These are phyloP conservation scores for Anarsia innoxiella DNA, from an alignment of 2,888 invertebrate species.

Conservation along the genomic window DNA sequence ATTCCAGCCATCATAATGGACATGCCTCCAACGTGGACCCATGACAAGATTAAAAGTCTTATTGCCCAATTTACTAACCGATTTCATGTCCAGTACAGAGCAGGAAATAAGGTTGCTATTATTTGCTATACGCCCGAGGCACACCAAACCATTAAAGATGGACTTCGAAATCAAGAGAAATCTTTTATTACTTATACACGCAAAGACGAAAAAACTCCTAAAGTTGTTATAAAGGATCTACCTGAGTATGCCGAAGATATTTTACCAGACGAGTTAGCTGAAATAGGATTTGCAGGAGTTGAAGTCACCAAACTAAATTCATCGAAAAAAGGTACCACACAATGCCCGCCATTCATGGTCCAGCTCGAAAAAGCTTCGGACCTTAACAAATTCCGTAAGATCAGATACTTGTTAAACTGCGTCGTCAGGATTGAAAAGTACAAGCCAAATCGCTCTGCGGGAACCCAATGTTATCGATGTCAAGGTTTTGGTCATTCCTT, in stretches of 20 bases:
- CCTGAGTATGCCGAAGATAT: constrained; percentile 5
- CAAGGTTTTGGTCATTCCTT: constrained; percentile 2
- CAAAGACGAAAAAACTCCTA: constrained; percentile 11
- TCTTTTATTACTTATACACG: constrained; percentile 1
- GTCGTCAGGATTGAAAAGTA: not conserved
- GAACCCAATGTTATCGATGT: not conserved
- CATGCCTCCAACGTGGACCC: constrained; percentile 8
- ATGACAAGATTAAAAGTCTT: constrained; percentile 2
- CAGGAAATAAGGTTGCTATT: constrained; percentile 6
- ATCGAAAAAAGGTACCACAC: too few relatives aligned
- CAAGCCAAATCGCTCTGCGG: not conserved
- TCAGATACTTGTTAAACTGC: not conserved
- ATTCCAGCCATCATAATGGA: constrained; percentile 9
- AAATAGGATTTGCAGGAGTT: constrained; percentile 7
- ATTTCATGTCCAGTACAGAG: constrained; percentile 6
- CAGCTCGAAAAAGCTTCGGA: not conserved
- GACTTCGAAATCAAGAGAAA: not conserved
- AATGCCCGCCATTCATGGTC: not conserved
- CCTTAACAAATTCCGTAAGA: not conserved
- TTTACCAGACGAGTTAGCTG: constrained; percentile 2
- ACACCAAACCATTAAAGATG: constrained; percentile 11
- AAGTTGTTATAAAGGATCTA: constrained; percentile 9
- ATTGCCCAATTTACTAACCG: constrained; percentile 2
- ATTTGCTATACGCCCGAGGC: constrained; percentile 6
- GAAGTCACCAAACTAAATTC: constrained; percentile 1